These are phyloP conservation scores for Psilopsiagon aymara DNA, from an alignment of 2,113 vertebrate genomes.

Conservation along the genomic window DNA sequence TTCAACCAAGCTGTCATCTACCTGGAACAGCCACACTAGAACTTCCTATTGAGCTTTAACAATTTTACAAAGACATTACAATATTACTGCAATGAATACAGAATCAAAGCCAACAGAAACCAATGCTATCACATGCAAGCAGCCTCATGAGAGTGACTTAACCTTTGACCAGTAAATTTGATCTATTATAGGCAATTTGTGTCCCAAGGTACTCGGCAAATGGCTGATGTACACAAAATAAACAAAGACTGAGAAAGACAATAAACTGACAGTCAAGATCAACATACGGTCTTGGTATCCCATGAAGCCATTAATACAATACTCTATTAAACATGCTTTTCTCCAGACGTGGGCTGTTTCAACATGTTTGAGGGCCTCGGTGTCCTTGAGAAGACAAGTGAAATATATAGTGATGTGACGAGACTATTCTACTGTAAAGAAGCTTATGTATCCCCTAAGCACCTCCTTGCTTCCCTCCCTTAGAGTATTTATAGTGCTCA, in stretches of 20 bases:
- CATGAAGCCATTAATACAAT: background rate
- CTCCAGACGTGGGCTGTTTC: background rate
- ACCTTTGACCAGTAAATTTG: conserved; percentile 36
- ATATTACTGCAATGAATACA: background rate
- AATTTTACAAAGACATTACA: background rate
- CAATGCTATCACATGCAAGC: background rate
- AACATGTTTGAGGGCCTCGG: background rate
- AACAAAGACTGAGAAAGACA: conserved; percentile 55
- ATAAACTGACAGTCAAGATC: conserved; percentile 49
- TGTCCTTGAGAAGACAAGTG: background rate
- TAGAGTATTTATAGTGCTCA: background rate
- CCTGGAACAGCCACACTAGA: background rate
- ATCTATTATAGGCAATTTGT: conserved; percentile 12
- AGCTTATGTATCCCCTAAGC: background rate
- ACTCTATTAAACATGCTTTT: background rate
- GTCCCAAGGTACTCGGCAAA: conserved; percentile 25
- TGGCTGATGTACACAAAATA: conserved; percentile 13
- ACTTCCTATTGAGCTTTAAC: background rate
- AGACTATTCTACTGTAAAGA: background rate
- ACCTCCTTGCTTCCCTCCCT: background rate
- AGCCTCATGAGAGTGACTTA: conserved; percentile 8
- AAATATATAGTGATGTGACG: background rate
- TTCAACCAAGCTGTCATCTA: background rate
- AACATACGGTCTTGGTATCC: conserved; percentile 1
- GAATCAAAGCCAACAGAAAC: conserved; percentile 13